A percentile compares a stretch with the other conserved stretches of the same genome.
Conservation (phyloP, 2,113 vertebrate genomes). For the Ophiodon elongatus region DNA sequence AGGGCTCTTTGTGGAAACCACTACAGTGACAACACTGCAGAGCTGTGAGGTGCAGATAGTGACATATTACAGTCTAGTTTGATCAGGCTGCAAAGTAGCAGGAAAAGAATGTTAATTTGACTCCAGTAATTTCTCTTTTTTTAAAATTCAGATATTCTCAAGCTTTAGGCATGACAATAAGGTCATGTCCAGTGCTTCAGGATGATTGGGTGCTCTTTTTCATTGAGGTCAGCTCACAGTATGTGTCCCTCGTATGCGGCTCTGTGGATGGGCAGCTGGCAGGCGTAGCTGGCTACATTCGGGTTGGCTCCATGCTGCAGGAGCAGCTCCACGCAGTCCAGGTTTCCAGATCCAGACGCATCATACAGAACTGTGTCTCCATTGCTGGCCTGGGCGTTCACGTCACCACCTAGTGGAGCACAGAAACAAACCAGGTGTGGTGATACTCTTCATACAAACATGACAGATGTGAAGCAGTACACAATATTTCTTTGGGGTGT, state of each 20-base stretch:
- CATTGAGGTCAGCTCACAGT: slow-evolving; percentile 82
- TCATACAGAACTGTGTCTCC: slow-evolving; percentile 88
- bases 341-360: slow-evolving; percentile 87
- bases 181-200: background rate
- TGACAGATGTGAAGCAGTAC: background rate
- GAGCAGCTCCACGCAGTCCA: slow-evolving; percentile 88
- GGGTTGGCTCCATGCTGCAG: slow-evolving; percentile 88
- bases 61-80: slow-evolving; percentile 17
- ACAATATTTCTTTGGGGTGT: too few species aligned
- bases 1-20: slow-evolving; percentile 65
- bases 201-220: background rate
- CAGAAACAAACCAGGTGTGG: background rate
- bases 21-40: slow-evolving; percentile 50
- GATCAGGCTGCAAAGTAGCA: slow-evolving; percentile 27
- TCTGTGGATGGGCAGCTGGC: slow-evolving; percentile 89
- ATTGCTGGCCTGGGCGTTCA: slow-evolving; percentile 86
- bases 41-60: slow-evolving; percentile 41
- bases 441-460: background rate
- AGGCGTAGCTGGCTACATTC: slow-evolving; percentile 86
- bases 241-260: slow-evolving; percentile 90
- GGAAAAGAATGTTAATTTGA: slow-evolving; percentile 45
- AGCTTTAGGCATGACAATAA: background rate
- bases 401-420: slow-evolving; percentile 85
- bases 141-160: slow-evolving; percentile 26
- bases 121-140: slow-evolving; percentile 1